Conservation (phyloP, 2,113 vertebrate genomes). For the Polyodon spathula region DNA sequence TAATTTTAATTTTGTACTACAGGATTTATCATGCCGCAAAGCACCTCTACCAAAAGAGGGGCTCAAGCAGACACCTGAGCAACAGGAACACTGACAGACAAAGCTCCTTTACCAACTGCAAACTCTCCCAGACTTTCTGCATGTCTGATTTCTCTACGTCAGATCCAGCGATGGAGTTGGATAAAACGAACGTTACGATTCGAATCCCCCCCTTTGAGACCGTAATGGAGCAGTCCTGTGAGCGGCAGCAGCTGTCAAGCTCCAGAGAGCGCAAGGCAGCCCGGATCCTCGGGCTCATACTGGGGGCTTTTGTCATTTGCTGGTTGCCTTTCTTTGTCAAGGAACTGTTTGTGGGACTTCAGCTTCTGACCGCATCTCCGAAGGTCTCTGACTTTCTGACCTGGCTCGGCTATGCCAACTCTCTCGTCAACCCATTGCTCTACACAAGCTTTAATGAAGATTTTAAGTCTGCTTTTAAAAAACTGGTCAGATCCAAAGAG, state of each 20-base stretch:
- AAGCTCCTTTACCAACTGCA: conserved; percentile 67
- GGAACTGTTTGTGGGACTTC: conserved; percentile 72
- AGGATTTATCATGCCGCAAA: conserved; percentile 77
- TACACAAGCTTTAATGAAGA: conserved; percentile 90
- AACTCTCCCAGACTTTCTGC: conserved; percentile 68
- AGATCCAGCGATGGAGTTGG: conserved; percentile 59
- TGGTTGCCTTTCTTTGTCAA: conserved; percentile 88
- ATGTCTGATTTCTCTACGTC: conserved; percentile 69
- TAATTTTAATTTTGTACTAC: conserved; percentile 82
- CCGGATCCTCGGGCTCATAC: conserved; percentile 73
- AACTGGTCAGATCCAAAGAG: conserved; percentile 65
- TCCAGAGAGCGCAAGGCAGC: conserved; percentile 75
- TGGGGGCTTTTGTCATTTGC: conserved; percentile 78
- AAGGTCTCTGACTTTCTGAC: conserved; percentile 71
- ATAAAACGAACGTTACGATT: conserved; percentile 46
- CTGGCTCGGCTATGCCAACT: conserved; percentile 86
- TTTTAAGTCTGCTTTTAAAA: conserved; percentile 81
- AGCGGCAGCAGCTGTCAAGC: conserved; percentile 71
- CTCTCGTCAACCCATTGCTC: conserved; percentile 78
- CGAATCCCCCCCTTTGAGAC: conserved; percentile 55
- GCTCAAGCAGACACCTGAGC: conserved; percentile 73
- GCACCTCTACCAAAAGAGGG: conserved; percentile 78
- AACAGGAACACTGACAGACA: conserved; percentile 70
- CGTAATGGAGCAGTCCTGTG: conserved; percentile 48
- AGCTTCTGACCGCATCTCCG: conserved; percentile 53